Evolutionary conservation across 2,113 vertebrate genomes (phyloP), one percentile per base, ranked within the genome.

Genomic region (Pholis gunnellus): DNA sequence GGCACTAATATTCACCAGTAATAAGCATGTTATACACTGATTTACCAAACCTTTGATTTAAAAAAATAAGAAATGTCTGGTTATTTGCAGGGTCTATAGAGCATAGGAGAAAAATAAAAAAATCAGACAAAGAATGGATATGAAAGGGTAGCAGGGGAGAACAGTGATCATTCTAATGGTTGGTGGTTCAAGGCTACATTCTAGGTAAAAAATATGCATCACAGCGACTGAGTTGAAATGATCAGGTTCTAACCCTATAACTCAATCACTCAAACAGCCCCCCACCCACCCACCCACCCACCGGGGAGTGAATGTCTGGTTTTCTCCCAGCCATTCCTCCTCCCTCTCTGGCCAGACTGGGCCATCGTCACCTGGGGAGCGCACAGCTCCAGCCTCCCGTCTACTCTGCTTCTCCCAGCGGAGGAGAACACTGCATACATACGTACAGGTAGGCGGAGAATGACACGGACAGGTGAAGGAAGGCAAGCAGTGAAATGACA

Each of bases 351-450:
- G 22, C 85, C 63, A 65, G 50, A 83, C 56, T 8, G 89, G 52
- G 73, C 67, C 65, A 27, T 88, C 29, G 14, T 66, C 52, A 78
- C 82, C 66, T 18, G 79, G 22, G 36, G 82, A 79, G 63, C 5
- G 63, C 34, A 80, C 29, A 54, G 83, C 78, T 65, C 46, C 80
- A 60, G 84, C 74, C 22, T 38, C 79, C 64, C 57, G 85, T 75
- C 76, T 70, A 75, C 88, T 70, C 90, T 92, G 89, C 78, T 95
- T 95, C 78, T 93, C 92, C 42, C 91, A 89, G 63, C 91, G 89
- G 72, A 94, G 91, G 56, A 95, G 90, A 75, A 95, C 94, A 27
- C 95, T 95, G 91, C 79, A 93, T 89, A 92, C 93, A 78, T 94
- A 94, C 93, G 92, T 91, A 82, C 85, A 84, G 80, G 78, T 60